Conservation (phyloP, 2,888 invertebrate genomes). For the Pyrgus malvae region DNA sequence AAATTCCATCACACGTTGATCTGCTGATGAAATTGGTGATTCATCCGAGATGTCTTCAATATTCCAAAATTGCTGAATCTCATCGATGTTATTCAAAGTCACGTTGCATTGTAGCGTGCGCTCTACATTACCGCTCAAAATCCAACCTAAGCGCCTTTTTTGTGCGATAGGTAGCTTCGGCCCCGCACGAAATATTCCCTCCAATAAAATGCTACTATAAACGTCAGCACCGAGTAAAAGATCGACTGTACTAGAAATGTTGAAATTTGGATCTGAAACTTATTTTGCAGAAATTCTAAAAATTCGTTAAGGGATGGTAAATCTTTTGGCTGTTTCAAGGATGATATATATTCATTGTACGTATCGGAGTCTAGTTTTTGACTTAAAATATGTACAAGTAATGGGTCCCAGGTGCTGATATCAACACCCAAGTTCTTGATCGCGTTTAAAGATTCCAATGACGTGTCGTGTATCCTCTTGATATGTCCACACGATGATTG, state of each 20-base stretch:
- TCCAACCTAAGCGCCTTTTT: conserved; percentile 31
- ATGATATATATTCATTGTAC: neutral
- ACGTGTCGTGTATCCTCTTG: neutral
- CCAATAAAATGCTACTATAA: conserved; percentile 2
- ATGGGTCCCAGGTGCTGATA: neutral
- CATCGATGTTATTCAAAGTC: neutral
- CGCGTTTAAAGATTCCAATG: neutral
- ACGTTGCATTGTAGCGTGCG: neutral
- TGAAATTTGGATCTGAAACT: conserved; percentile 16
- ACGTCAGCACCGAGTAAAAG: conserved; percentile 25
- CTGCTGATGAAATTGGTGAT: too few species aligned
- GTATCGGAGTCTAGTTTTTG: neutral
- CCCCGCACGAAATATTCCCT: conserved; percentile 15
- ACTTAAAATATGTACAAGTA: neutral
- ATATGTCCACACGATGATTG: neutral
- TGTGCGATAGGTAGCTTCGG: conserved; percentile 12
- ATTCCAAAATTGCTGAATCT: neutral
- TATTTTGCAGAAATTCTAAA: neutral
- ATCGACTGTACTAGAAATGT: conserved; percentile 29
- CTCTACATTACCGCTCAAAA: conserved; percentile 23
- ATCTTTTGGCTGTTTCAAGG: neutral
- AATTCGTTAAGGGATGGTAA: neutral
- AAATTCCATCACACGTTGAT: too few species aligned
- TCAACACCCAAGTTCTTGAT: conserved; percentile 8
- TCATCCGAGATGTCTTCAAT: neutral